phyloP scores from a whole-genome alignment of 2,888 invertebrate species.

The Hedya salicella region DNA sequence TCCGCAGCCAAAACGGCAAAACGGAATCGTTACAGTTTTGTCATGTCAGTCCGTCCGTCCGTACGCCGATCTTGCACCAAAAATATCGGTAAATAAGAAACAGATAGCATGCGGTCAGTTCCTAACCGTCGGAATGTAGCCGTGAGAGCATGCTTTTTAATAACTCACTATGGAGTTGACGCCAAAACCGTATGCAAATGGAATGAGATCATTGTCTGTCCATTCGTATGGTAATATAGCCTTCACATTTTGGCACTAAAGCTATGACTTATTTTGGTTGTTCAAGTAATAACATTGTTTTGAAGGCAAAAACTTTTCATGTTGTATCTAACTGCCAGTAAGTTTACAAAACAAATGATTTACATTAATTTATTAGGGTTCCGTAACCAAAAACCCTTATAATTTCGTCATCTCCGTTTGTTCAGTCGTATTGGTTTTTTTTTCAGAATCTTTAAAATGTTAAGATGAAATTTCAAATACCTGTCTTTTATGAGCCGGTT shows the following conservation, averaged over 20 bases:
- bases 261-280: slow-evolving; percentile 29
- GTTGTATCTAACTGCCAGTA: background rate
- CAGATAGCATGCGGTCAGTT: slow-evolving; percentile 16
- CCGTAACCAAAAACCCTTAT: too few relatives aligned
- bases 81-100: slow-evolving; percentile 9
- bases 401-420: too few relatives aligned
- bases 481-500: too few relatives aligned
- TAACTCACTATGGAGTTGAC: slow-evolving; percentile 13
- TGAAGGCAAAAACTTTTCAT: background rate
- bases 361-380: too few relatives aligned
- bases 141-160: slow-evolving; percentile 23
- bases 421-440: too few relatives aligned
- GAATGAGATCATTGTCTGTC: slow-evolving; percentile 72
- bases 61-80: slow-evolving; percentile 22
- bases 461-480: too few relatives aligned
- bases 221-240: slow-evolving; percentile 46
- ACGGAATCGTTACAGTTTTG: too few relatives aligned
- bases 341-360: too few relatives aligned
- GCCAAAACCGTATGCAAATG: slow-evolving; percentile 71
- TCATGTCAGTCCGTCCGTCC: too few relatives aligned
- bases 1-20: too few relatives aligned
- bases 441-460: too few relatives aligned
- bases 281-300: slow-evolving; percentile 25
- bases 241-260: slow-evolving; percentile 42
- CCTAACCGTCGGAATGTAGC: background rate